Evolutionary conservation across 2,113 vertebrate genomes (phyloP).

Genomic region (Acanthochromis polyacanthus): DNA sequence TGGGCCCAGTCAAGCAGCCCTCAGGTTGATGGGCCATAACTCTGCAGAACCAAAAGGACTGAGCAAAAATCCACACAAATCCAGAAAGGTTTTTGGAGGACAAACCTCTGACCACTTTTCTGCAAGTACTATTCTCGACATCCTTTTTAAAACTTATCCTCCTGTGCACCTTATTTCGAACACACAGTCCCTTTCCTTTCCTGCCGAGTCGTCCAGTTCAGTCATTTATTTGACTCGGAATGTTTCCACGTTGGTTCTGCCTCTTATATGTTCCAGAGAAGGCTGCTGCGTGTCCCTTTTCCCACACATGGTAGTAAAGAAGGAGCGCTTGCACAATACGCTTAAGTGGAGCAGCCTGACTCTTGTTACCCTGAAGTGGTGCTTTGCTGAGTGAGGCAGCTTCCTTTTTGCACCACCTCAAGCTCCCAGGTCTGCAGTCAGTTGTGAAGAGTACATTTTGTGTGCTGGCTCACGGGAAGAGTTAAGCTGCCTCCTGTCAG

Average conservation of each 20-base stretch:
- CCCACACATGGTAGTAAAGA: constrained; percentile 35
- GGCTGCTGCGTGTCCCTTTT: constrained; percentile 16
- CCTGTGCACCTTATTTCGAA: too few relatives aligned
- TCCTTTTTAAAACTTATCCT: neutral
- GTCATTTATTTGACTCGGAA: constrained; percentile 16
- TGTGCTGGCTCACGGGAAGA: constrained; percentile 32
- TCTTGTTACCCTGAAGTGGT: constrained; percentile 53
- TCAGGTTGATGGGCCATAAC: constrained; percentile 54
- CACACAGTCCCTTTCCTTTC: neutral
- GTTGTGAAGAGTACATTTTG: constrained; percentile 41
- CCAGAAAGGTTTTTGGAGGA: constrained; percentile 30
- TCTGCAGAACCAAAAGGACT: constrained; percentile 44
- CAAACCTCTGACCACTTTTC: constrained; percentile 7
- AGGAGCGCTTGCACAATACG: constrained; percentile 5
- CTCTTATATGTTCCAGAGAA: constrained; percentile 17
- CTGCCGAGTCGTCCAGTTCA: neutral
- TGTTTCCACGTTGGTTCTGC: neutral
- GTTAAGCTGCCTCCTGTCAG: constrained; percentile 24
- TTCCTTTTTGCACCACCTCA: constrained; percentile 40
- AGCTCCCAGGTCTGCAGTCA: constrained; percentile 39
- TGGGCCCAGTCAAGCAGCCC: constrained; percentile 42
- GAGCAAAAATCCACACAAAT: constrained; percentile 14
- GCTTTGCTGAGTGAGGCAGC: constrained; percentile 32
- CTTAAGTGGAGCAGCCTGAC: constrained; percentile 66
- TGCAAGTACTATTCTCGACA: neutral